Conservation (phyloP, 2,888 invertebrate genomes). For the Venustoraphidia nigricollis region DNA sequence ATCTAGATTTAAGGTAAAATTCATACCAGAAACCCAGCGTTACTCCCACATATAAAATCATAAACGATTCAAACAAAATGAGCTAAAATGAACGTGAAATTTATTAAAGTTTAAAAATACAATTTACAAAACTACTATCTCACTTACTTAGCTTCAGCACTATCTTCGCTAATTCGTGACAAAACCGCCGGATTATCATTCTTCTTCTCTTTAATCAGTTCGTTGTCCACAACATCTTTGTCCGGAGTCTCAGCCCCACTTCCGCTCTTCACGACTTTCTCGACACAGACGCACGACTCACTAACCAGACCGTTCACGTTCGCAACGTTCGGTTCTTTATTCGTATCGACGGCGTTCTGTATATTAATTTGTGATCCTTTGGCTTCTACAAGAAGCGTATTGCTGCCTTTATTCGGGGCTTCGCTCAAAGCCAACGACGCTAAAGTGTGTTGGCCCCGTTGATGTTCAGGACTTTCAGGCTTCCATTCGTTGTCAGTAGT, state of each 20-base stretch:
- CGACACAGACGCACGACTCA: background rate
- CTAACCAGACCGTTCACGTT: background rate
- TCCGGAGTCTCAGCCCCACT: no score
- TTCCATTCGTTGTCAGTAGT: conserved; percentile 91
- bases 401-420: conserved; percentile 3
- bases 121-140: background rate
- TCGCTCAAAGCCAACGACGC: conserved; percentile 3
- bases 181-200: background rate
- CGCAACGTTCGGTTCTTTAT: background rate
- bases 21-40: no score
- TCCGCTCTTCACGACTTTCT: no score
- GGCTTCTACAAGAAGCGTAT: conserved; percentile 1
- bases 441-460: conserved; percentile 12
- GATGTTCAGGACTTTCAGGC: conserved; percentile 55
- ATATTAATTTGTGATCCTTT: background rate
- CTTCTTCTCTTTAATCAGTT: background rate
- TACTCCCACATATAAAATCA: no score
- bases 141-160: conserved; percentile 3
- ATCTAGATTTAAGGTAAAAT: no score
- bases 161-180: conserved; percentile 2
- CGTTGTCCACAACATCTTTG: background rate
- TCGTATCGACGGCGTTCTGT: background rate
- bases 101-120: no score
- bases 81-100: no score
- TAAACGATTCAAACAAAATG: no score